phyloP scores from a whole-genome alignment of 2,797 vertebrate species.

The Gymnoscopelus braueri region DNA sequence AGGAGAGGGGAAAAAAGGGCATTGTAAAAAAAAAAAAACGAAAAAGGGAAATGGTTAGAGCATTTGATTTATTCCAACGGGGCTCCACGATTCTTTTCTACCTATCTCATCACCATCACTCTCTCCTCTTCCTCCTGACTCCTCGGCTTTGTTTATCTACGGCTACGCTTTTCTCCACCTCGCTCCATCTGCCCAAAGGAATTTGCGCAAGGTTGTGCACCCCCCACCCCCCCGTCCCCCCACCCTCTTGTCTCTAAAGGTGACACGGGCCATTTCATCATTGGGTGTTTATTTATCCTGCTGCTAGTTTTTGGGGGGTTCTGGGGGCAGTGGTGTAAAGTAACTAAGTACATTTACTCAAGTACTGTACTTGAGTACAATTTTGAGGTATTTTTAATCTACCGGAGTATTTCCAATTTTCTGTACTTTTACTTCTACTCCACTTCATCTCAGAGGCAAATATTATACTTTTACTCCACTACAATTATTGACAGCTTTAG shows the following conservation, averaged over 20 bases:
- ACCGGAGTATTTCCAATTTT: too few relatives aligned
- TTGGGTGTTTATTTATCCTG: constrained; percentile 54
- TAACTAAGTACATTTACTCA: too few relatives aligned
- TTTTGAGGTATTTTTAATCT: too few relatives aligned
- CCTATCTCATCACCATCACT: constrained; percentile 15
- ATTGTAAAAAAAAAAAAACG: constrained; percentile 31
- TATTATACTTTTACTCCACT: too few relatives aligned
- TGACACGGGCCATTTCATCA: constrained; percentile 59
- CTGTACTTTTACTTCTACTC: too few relatives aligned
- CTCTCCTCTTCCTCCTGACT: constrained; percentile 15
- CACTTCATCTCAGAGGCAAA: too few relatives aligned
- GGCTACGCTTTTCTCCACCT: constrained; percentile 34
- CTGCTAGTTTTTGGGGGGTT: constrained; percentile 22
- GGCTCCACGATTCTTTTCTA: constrained; percentile 24
- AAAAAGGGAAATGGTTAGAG: constrained; percentile 34
- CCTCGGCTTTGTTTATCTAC: constrained; percentile 51
- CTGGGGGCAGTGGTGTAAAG: too few relatives aligned
- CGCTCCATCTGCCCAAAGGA: constrained; percentile 55
- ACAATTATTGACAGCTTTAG: too few relatives aligned
- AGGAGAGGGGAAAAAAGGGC: too few relatives aligned
- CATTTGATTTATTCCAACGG: constrained; percentile 19
- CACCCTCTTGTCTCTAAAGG: constrained; percentile 39
- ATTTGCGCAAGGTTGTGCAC: constrained; percentile 50
- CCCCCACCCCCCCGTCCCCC: neutral
- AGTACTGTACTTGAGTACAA: too few relatives aligned